Base-by-base conservation (phyloP, 2,888 invertebrate genomes). In the Halictus quadricinctus region DNA sequence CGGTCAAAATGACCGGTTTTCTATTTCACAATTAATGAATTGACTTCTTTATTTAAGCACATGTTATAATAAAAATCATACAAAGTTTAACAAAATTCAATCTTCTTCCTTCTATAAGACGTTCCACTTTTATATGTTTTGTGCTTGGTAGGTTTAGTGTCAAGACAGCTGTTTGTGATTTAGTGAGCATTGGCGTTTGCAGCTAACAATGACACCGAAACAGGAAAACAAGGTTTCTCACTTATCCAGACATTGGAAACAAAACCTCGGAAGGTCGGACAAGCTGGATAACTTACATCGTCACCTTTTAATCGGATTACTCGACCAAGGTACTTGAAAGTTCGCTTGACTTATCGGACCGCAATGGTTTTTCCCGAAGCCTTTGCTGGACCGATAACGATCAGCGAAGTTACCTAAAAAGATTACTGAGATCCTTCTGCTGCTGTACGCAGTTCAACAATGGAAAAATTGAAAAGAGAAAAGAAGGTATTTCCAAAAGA, bases 321-420 rank as follows among this genome's bases (percentile, higher is more conserved):
- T 69, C 69, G 41, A 21, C 69, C 66, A 5, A 36, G 36, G 41
- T 41, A 21, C 69, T 41, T 21, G 41, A 21, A 69, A 21, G 12
- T 41, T 69, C 69, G 21, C 69, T 69, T 5, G 69, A 69, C 69
- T 69, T 69, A 41, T 69, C 41, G 21, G 12, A 69, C 41, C 69
- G 10, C 36, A 21, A 21, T 21, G 69, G 41, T 69, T 69, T 69
- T 2, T 21, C 36, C 8, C 13, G 3, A 2, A 60, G 60, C 8
- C 2, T 60, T 60, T 60, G n/a, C 2, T 10, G 2, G 25, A 2
- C 46, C 25, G 0, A 60, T 25, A 60, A 13, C 60, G 60, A 60
- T n/a, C 21, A 50, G 21, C 6, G 13, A 25, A 15, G 25, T 15
- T 13, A 1, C 6, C 25, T 25, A 25, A 25, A 21, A 13, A 15